Evolutionary conservation across 1,140 invertebrate genomes (phyloP), one percentile per base, ranked within the genome.

Genomic region (Telenomus remus): DNA sequence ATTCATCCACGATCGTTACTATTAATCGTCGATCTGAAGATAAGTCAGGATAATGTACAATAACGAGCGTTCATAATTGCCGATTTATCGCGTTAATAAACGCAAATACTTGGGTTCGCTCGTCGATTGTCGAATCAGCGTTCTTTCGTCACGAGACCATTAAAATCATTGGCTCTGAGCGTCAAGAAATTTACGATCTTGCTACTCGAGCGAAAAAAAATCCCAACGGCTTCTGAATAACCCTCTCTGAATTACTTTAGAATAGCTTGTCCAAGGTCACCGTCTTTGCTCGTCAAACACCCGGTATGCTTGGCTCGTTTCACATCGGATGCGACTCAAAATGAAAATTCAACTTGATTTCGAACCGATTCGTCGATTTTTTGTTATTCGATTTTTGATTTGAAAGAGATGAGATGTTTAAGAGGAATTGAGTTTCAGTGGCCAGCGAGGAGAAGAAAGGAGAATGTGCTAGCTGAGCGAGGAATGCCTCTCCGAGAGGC

Each of bases 401-500:
- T 6, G 19, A 6, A 6, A 46, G 53, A 37, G 59, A 60, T 42
- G 50, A 53, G 54, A 55, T 71, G 49, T 64, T 76, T 53, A 50
- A 60, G n/a, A 65, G 51, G 49, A 46, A 63, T 64, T 51, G 59
- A 50, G 69, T 73, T 73, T 69, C 61, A 54, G 56, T 51, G 54
- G 57, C 56, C 50, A 13, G 74, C 27, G 54, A 19, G 19, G 47
- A 35, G 59, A 37, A 63, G 68, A 69, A 63, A 48, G 78, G 54
- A 51, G 50, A 27, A 27, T 27, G 6, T 27, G 19, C 49, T 48
- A 44, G 49, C 34, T 19, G 14, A 64, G 46, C 51, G 81, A 82
- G 81, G 83, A 85, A 85, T 84, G 84, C 84, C 81, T 81, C 19
- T 27, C 78, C 68, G 79, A 82, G 76, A 85, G 84, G 85, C 85